Evolutionary conservation across 2,113 vertebrate species (phyloP), one percentile per base, ranked within the genome.

Genomic region (Canis aureus): DNA sequence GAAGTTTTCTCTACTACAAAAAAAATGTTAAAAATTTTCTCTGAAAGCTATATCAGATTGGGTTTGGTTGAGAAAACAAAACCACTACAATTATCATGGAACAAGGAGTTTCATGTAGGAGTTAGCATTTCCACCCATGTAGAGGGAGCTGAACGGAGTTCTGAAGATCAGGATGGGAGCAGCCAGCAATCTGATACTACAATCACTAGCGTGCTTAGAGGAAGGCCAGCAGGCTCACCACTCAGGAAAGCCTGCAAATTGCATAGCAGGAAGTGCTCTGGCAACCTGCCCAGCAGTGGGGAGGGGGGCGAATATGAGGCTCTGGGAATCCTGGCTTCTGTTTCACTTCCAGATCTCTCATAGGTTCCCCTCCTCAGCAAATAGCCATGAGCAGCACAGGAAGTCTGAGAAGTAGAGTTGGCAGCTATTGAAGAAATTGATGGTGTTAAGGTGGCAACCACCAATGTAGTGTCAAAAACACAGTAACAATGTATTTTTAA

Each of bases 301-400:
- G 1, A 12, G 29, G 1, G 0, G 8, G 1, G 43, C 43, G 7
- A 0, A 8, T 10, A 8, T 3, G 38, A 2, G 0, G 0, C 11
- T 32, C 8, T 92, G 23, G 49, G 25, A 59, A 67, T 35, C 11
- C 19, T 49, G 19, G 12, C 17, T 27, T 38, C n/a, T 6, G 11
- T 27, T 78, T 53, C 57, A 15, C 1, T 19, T 76, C 29, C 22
- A 64, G n/a, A 71, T 62, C 19, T 87, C 62, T 49, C 8, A 5
- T 11, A 1, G 3, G 3, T 2, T 92, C 19, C 20, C 35, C 32
- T 67, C 12, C 23, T 93, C 35, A 92, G 79, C 55, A 76, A 84
- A 67, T 22, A 84, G 15, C 12, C 1, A 4, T 13, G 11, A 86
- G 20, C 4, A 51, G 5, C 16, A 23, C 5, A n/a, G 38, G 35